Conservation (phyloP, 2,113 vertebrate genomes). For the Oncorhynchus nerka region DNA sequence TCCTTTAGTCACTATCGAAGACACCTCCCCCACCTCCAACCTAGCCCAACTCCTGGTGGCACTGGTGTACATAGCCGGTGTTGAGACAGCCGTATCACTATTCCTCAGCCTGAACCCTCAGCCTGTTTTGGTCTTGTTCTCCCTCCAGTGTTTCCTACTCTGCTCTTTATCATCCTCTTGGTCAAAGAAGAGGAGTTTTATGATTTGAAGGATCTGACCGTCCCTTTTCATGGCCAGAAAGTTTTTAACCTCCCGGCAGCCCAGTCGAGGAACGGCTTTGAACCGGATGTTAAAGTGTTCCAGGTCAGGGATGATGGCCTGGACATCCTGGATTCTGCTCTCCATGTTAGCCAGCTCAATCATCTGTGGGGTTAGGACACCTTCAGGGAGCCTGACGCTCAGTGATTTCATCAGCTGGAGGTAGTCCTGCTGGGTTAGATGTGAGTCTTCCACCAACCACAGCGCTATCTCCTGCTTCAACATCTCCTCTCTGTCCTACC, state of each 20-base stretch:
- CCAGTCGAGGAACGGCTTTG: constrained; percentile 25
- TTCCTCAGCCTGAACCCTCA: constrained; percentile 32
- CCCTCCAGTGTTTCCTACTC: constrained; percentile 2
- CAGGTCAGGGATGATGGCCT: constrained; percentile 10
- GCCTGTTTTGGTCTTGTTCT: constrained; percentile 5
- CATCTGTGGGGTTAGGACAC: constrained; percentile 14
- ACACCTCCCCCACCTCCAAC: neutral
- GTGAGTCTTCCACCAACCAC: neutral
- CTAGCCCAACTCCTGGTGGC: constrained; percentile 27
- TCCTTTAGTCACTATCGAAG: constrained; percentile 16
- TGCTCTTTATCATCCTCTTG: neutral
- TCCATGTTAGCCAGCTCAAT: constrained; percentile 9
- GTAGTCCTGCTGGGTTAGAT: constrained; percentile 19
- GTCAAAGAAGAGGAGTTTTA: constrained; percentile 35
- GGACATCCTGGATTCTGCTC: constrained; percentile 22
- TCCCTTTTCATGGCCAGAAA: constrained; percentile 9
- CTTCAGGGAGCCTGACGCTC: constrained; percentile 25
- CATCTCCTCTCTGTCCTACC: too few species aligned
- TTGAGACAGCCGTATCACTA: constrained; percentile 20
- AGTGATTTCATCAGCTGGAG: constrained; percentile 25
- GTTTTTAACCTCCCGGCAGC: constrained; percentile 24
- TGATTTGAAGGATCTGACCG: constrained; percentile 14
- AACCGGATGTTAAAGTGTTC: constrained; percentile 13
- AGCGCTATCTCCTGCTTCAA: too few species aligned
- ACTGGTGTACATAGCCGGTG: constrained; percentile 32